Base-by-base conservation (phyloP, 2,888 invertebrate genomes). In the Pocota personata region DNA sequence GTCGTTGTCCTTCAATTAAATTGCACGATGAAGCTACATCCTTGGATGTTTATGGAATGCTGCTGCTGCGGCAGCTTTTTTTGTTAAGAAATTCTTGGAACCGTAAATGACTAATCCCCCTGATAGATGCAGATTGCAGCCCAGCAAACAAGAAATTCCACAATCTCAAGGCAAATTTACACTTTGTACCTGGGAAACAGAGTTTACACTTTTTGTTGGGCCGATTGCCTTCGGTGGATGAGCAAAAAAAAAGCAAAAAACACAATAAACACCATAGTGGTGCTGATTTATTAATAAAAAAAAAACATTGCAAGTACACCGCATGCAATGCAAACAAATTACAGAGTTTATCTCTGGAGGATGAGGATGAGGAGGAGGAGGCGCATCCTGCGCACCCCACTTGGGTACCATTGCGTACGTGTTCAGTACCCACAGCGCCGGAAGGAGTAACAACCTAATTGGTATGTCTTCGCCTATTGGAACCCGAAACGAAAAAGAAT, bases 391-490 rank as follows among this genome's bases (percentile, higher is more conserved):
- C 43, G 55, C 50, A 50, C 67, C 67, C 67, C 30, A 32, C 24
- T 32, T 58, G 46, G 7, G 32, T 6, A 48, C 57, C 24, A 52
- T 16, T 57, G 66, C 57, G 75, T 57, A 76, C 66, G 66, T 52
- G 32, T 10, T 69, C 32, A n/a, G 16, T 46, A 19, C 12, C 27
- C 60, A 30, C 55, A 62, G 6, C 67, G 19, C 46, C 73, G 67
- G 57, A 72, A 72, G 62, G 78, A 78, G 78, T 71, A 67, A 73
- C 80, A 80, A 60, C 73, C 60, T 67, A 80, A 80, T 73, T 80
- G 73, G 73, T 67, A 60, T 67, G 66, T 69, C 30, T 43, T 66
- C 16, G 58, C 40, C 21, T 73, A 69, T 69, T 69, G 24, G 50
- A 50, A 62, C 46, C n/a, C 21, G 8, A 40, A 58, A 43, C 27